Base-by-base conservation (phyloP, 2,797 vertebrate genomes). In the Chromobotia macracanthus region DNA sequence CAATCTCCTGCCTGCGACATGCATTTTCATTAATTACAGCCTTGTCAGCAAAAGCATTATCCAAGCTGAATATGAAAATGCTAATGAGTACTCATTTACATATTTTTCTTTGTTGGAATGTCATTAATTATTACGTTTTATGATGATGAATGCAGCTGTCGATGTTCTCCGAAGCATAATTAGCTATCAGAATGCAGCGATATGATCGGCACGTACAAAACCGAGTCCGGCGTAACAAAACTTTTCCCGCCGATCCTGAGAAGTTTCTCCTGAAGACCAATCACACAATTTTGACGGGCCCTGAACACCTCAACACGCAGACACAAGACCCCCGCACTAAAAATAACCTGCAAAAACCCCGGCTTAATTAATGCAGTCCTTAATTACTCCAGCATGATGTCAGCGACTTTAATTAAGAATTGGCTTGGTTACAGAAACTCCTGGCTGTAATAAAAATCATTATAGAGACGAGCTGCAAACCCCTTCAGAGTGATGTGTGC, bases 41-140 rank as follows among this genome's bases (percentile, higher is more conserved):
- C 97, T 98, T 98, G 97, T 98, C 97, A 98, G 97, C 97, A 96
- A 97, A 97, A 97, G 96, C 96, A 98, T 99, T 98, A 97, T 99
- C 96, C 95, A 95, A 98, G 96, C 96, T 97, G 97, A 98, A 97
- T 95, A 96, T 98, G 97, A 96, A 98, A 96, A 99, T 98, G 97
- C 96, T 97, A 98, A 99, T 99, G 96, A 97, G 95, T 75, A 86
- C 95, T 96, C 95, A 98, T 99, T 98, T 98, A 95, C 97, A 98
- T 99, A 95, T 97, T 97, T 96, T 93, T 93, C 96, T 99, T 98
- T 98, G 97, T 99, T 96, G 96, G 96, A 98, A 98, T 97, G 97
- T 97, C 97, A 98, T 99, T 99, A 98, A 98, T 99, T 98, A 98
- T 99, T 98, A 98, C 96, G 94, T 96, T 98, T 98, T 98, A 98